A percentile compares a stretch with the other conserved stretches of the same genome.
Evolutionary conservation across 2,888 invertebrate genomes (phyloP).

Genomic region (Caenorhabditis zanzibari): DNA sequence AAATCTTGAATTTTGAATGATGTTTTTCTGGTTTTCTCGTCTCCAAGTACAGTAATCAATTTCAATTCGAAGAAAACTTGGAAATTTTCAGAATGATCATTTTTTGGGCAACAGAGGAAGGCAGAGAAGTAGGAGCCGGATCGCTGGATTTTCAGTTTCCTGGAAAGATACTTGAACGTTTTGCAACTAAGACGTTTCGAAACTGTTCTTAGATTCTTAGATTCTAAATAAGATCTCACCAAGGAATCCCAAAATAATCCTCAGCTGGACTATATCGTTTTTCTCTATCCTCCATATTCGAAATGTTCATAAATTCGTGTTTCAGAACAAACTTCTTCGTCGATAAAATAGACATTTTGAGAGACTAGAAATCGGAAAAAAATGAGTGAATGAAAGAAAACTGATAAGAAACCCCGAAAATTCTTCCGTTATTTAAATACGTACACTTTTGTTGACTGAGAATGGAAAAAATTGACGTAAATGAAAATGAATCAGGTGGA

Average conservation of each 20-base stretch:
- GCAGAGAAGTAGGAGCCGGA: constrained; percentile 5
- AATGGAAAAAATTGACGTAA: not conserved
- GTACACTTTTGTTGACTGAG: not conserved
- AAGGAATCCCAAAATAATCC: constrained; percentile 10
- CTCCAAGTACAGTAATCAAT: not conserved
- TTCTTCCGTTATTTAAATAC: constrained; percentile 4
- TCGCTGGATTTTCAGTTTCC: constrained; percentile 23
- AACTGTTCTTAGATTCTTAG: no score
- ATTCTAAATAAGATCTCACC: not conserved
- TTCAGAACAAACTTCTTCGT: not conserved
- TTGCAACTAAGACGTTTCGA: no score
- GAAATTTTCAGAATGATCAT: not conserved
- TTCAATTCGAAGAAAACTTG: constrained; percentile 12
- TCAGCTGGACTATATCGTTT: constrained; percentile 18
- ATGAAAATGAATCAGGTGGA: not conserved
- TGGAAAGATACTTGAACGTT: no score
- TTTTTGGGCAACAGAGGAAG: constrained; percentile 12
- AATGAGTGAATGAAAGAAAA: not conserved
- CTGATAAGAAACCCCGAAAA: constrained; percentile 13
- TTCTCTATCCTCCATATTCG: constrained; percentile 1
- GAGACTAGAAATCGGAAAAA: not conserved
- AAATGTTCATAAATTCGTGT: not conserved
- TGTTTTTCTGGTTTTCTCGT: not conserved
- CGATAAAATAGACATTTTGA: not conserved
- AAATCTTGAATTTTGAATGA: constrained; percentile 11